Percentiles rank a stretch among this genome's conserved stretches.
These are phyloP conservation scores for Acholoe squamosa DNA, from an alignment of 2,888 invertebrate species.

Conservation along the genomic window DNA sequence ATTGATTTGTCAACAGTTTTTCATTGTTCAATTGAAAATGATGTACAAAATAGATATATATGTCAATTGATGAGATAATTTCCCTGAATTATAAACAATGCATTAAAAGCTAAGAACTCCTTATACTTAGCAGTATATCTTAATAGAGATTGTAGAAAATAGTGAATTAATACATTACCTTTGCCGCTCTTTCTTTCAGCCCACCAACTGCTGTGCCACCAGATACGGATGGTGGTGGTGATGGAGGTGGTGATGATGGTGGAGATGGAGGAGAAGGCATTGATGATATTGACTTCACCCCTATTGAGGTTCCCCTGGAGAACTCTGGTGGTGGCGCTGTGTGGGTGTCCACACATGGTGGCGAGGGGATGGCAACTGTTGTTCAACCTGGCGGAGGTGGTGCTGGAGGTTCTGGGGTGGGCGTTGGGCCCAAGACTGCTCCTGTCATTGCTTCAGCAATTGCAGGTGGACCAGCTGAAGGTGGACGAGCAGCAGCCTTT, in stretches of 20 bases:
- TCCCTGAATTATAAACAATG: too few species aligned
- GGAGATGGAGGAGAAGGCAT: conserved; percentile 73
- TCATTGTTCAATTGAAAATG: too few species aligned
- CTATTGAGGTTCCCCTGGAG: conserved; percentile 30
- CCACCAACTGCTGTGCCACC: neutral
- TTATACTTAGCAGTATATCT: too few species aligned
- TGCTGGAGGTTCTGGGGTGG: conserved; percentile 66
- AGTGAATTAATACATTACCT: too few species aligned
- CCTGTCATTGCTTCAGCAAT: conserved; percentile 66
- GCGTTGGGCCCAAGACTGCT: conserved; percentile 68
- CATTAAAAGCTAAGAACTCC: too few species aligned
- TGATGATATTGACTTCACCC: conserved; percentile 54
- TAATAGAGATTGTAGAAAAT: too few species aligned
- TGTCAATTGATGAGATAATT: too few species aligned
- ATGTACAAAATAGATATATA: too few species aligned
- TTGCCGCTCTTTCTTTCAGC: neutral
- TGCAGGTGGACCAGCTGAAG: conserved; percentile 72
- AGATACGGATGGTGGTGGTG: neutral
- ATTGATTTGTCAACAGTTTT: too few species aligned
- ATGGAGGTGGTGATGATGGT: conserved; percentile 64
- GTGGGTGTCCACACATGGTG: conserved; percentile 65
- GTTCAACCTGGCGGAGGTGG: conserved; percentile 71
- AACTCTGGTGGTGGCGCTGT: conserved; percentile 42
- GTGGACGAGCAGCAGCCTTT: conserved; percentile 73
- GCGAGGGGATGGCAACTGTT: conserved; percentile 72